These are phyloP conservation scores for Chelonoidis abingdonii DNA, from an alignment of 2,113 vertebrate genomes.

Conservation along the genomic window DNA sequence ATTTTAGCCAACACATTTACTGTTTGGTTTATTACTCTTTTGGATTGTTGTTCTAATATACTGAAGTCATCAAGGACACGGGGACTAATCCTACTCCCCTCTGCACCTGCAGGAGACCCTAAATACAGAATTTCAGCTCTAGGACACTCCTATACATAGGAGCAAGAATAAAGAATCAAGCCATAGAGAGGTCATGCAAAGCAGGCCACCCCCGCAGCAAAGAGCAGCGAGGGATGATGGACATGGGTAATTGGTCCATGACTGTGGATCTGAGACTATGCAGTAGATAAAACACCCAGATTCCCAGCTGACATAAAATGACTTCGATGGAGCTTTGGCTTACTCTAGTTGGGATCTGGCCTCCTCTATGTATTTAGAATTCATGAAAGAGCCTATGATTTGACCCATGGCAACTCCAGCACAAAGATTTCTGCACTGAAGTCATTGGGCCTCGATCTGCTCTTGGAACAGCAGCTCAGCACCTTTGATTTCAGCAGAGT, in stretches of 20 bases:
- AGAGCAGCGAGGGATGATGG: slow-evolving; percentile 42
- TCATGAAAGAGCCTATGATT: neutral
- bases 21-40: slow-evolving; percentile 47
- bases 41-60: neutral
- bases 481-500: neutral
- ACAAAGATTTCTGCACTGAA: neutral
- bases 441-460: neutral
- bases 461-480: neutral
- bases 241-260: slow-evolving; percentile 54
- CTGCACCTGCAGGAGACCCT: slow-evolving; percentile 9
- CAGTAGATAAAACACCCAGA: slow-evolving; percentile 8
- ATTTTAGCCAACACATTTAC: slow-evolving; percentile 59
- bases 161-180: neutral
- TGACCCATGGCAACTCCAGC: neutral
- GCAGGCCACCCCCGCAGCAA: slow-evolving; percentile 15
- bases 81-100: slow-evolving; percentile 20
- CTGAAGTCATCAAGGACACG: neutral
- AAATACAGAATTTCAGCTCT: neutral
- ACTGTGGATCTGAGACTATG: slow-evolving; percentile 34
- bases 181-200: neutral
- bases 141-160: neutral
- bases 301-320: neutral
- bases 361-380: neutral
- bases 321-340: neutral
- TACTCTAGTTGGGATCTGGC: neutral